These are phyloP conservation scores for Astyanax mexicanus DNA, from an alignment of 2,797 vertebrate genomes.

Conservation along the genomic window DNA sequence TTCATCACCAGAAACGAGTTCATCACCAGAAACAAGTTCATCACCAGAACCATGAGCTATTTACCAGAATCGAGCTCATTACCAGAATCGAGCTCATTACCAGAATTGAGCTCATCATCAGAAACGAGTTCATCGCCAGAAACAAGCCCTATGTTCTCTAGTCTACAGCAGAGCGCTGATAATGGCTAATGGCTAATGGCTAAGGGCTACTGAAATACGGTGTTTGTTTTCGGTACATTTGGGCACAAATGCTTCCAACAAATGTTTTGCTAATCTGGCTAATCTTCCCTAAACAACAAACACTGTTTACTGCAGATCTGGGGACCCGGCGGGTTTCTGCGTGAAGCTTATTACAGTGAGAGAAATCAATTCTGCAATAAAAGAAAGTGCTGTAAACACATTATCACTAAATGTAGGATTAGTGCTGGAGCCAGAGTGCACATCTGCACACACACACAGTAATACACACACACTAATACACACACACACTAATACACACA, in stretches of 20 bases:
- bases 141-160: too few relatives aligned
- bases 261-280: constrained; percentile 38
- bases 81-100: background rate
- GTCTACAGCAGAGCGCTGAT: background rate
- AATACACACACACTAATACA: too few relatives aligned
- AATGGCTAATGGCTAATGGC: background rate
- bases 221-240: constrained; percentile 1
- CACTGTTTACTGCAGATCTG: constrained; percentile 4
- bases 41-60: too few relatives aligned
- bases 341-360: constrained; percentile 9
- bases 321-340: background rate
- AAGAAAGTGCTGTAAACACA: background rate
- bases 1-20: too few relatives aligned
- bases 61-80: too few relatives aligned
- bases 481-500: too few relatives aligned
- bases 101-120: too few relatives aligned
- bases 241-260: constrained; percentile 7
- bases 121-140: too few relatives aligned
- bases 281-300: constrained; percentile 24
- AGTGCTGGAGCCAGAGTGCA: constrained; percentile 1
- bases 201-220: constrained; percentile 5
- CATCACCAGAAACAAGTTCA: too few relatives aligned
- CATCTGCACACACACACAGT: too few relatives aligned
- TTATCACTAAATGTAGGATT: constrained; percentile 33
- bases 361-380: background rate